A percentile compares a stretch with the other conserved stretches of the same genome.
Evolutionary conservation across 2,797 vertebrate genomes (phyloP).

Genomic region (Myiotriccus ornatus): DNA sequence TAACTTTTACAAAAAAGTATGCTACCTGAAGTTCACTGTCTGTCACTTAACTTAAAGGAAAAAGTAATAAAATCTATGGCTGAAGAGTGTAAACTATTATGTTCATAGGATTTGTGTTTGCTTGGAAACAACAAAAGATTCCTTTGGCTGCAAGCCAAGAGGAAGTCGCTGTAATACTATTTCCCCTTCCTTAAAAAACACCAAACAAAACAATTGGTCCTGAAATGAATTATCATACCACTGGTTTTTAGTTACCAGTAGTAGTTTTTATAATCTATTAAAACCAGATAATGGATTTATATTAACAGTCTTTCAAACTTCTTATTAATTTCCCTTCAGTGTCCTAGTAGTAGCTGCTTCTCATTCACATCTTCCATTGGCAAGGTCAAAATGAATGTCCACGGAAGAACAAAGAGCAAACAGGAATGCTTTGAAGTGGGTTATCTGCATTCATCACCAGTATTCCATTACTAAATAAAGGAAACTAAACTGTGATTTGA

Average conservation of each 20-base stretch:
- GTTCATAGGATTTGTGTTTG: background rate
- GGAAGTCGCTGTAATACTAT: background rate
- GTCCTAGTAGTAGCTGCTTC: background rate
- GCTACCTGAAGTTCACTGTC: background rate
- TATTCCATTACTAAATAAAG: background rate
- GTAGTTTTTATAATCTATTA: background rate
- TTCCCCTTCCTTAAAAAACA: background rate
- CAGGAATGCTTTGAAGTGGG: background rate
- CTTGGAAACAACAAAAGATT: background rate
- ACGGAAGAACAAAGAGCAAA: background rate
- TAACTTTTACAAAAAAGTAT: background rate
- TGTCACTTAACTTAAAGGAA: background rate
- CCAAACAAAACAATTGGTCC: background rate
- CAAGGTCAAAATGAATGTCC: background rate
- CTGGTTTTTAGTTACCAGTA: background rate
- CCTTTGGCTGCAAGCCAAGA: background rate
- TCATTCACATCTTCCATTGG: background rate
- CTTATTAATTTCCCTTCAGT: background rate
- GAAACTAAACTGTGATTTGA: background rate
- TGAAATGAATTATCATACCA: background rate
- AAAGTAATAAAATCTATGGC: background rate
- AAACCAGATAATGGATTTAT: background rate
- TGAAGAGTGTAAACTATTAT: background rate
- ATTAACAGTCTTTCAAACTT: background rate
- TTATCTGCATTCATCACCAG: background rate